Conservation (phyloP, 2,888 invertebrate species). For the Formica aserva region DNA sequence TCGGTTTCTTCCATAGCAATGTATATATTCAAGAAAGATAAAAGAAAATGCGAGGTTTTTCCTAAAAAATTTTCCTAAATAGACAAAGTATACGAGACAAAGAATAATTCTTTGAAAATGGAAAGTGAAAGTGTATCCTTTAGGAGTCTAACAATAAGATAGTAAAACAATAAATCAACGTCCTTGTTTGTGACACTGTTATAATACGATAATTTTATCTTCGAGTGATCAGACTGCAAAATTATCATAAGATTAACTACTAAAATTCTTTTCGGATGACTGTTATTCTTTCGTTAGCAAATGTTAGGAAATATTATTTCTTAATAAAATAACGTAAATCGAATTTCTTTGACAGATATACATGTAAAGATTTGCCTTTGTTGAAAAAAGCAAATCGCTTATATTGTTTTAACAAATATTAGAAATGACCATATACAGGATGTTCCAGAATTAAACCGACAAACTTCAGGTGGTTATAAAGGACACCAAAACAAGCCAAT, state of each 20-base stretch:
- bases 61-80: neutral
- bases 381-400: conserved; percentile 38
- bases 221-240: neutral
- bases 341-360: neutral
- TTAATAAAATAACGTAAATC: too few relatives aligned
- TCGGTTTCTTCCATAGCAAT: neutral
- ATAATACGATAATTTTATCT: neutral
- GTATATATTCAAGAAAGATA: neutral
- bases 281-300: neutral
- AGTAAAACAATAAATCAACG: neutral
- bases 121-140: neutral
- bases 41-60: neutral
- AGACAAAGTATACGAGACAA: neutral
- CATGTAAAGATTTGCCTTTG: too few relatives aligned
- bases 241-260: neutral
- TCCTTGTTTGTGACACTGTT: neutral
- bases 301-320: neutral
- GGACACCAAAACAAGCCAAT: too few relatives aligned
- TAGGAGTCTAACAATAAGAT: neutral
- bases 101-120: neutral
- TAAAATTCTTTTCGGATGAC: neutral
- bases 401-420: too few relatives aligned
- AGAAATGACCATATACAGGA: neutral
- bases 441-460: too few relatives aligned
- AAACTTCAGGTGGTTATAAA: too few relatives aligned